phyloP scores from a whole-genome alignment of 2,113 vertebrate genomes.

The Turdus rufiventris region DNA sequence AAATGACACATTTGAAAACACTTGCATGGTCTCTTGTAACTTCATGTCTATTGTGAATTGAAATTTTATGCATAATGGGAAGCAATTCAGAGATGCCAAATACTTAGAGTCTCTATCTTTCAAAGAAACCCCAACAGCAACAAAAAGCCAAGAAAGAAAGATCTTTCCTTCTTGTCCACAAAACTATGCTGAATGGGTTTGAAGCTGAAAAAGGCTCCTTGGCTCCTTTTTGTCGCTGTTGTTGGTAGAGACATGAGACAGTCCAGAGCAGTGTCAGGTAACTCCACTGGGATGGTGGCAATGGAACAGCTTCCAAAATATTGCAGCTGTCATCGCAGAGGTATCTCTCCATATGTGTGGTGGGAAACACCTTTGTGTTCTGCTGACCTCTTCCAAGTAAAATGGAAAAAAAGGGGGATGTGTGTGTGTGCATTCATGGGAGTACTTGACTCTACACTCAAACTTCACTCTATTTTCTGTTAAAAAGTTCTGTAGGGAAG shows the following conservation, averaged over 20 bases:
- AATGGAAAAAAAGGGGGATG: rapidly evolving
- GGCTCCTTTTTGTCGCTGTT: neutral
- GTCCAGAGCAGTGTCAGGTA: neutral
- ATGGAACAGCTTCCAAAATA: neutral
- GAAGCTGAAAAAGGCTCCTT: neutral
- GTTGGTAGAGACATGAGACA: neutral
- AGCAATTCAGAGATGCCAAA: neutral
- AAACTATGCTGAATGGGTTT: neutral
- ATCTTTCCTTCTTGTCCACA: neutral
- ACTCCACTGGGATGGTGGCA: neutral
- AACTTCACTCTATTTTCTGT: neutral
- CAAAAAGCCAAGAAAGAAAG: neutral
- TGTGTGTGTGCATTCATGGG: no score
- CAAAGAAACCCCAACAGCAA: neutral
- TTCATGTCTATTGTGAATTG: neutral
- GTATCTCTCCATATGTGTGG: rapidly evolving
- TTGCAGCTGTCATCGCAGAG: neutral
- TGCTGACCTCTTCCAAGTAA: neutral
- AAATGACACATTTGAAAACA: neutral
- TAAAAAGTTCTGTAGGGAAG: neutral
- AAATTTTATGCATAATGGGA: neutral
- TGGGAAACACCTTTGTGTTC: neutral
- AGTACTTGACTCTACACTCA: neutral
- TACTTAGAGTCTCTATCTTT: neutral
- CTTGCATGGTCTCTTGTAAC: neutral